Percentiles rank a stretch among this genome's conserved stretches.
These are phyloP conservation scores for Porites rus DNA, from an alignment of 92 coral and sea anemone genomes.

Conservation along the genomic window DNA sequence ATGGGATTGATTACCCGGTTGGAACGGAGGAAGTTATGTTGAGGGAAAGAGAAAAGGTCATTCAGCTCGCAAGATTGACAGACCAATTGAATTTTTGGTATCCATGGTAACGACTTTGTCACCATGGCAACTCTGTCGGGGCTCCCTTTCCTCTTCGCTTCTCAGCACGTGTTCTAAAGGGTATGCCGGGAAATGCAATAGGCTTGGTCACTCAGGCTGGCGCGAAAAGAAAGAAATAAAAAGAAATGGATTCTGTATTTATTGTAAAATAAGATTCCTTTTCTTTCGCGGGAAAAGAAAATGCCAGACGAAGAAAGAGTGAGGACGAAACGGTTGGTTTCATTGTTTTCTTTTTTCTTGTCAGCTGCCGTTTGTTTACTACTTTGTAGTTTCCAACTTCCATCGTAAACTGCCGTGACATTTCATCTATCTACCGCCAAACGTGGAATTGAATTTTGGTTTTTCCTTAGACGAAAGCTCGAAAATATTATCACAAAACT, in stretches of 20 bases:
- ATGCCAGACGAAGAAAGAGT: conserved; percentile 44
- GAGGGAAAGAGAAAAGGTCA: too few species aligned
- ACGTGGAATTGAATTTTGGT: neutral
- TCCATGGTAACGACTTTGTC: conserved; percentile 10
- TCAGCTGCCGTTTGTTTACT: neutral
- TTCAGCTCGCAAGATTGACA: too few species aligned
- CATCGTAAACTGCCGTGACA: conserved; percentile 17
- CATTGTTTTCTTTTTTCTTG: neutral
- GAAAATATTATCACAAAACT: conserved; percentile 86
- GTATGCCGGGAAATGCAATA: conserved; percentile 20
- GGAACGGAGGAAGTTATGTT: too few species aligned
- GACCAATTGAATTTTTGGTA: neutral
- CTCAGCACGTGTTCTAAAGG: conserved; percentile 2
- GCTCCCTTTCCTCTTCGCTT: neutral
- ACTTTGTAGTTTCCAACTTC: neutral
- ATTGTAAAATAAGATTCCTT: conserved; percentile 14
- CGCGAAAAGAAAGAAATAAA: conserved; percentile 41
- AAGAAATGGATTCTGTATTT: neutral
- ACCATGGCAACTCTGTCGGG: neutral
- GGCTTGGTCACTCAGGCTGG: conserved; percentile 55
- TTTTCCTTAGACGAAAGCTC: conserved; percentile 73
- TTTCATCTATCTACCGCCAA: neutral
- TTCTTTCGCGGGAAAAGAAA: neutral
- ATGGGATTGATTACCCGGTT: too few species aligned
- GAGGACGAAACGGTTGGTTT: conserved; percentile 62